Conservation (phyloP, 2,113 vertebrate species). For the Aphyosemion australe region DNA sequence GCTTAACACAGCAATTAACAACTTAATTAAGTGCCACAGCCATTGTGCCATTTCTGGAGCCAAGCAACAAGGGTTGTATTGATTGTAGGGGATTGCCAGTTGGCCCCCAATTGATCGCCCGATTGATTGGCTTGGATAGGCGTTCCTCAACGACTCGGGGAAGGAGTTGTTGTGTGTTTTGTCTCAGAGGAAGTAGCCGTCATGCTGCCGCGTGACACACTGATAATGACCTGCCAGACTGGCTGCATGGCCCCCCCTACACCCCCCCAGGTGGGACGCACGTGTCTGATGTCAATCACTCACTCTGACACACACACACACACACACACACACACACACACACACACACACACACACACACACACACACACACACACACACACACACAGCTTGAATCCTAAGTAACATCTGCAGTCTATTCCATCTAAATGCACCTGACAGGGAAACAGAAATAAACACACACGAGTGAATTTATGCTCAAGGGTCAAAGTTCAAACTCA, state of each 20-base stretch:
- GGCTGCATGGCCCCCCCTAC: conserved; percentile 43
- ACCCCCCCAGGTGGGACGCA: conserved; percentile 57
- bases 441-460: conserved; percentile 27
- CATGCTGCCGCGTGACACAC: conserved; percentile 68
- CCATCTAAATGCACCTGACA: conserved; percentile 50
- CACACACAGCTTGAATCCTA: conserved; percentile 40
- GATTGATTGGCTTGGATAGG: conserved; percentile 80
- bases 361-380: conserved; percentile 21
- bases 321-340: conserved; percentile 40
- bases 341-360: conserved; percentile 24
- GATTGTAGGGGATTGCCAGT: conserved; percentile 79
- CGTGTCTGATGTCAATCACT: conserved; percentile 67
- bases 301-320: conserved; percentile 19
- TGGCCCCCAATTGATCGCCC: conserved; percentile 78
- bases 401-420: conserved; percentile 51
- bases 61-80: conserved; percentile 78
- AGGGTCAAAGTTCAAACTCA: background rate
- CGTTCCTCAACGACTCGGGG: conserved; percentile 72
- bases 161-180: conserved; percentile 49
- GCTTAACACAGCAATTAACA: conserved; percentile 86
- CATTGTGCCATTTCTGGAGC: conserved; percentile 72
- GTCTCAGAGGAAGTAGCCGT: conserved; percentile 69
- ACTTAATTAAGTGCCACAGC: conserved; percentile 84
- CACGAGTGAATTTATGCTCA: background rate
- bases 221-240: conserved; percentile 79